These are phyloP conservation scores for Eubucco bourcierii DNA, from an alignment of 2,113 vertebrate genomes.

Conservation along the genomic window DNA sequence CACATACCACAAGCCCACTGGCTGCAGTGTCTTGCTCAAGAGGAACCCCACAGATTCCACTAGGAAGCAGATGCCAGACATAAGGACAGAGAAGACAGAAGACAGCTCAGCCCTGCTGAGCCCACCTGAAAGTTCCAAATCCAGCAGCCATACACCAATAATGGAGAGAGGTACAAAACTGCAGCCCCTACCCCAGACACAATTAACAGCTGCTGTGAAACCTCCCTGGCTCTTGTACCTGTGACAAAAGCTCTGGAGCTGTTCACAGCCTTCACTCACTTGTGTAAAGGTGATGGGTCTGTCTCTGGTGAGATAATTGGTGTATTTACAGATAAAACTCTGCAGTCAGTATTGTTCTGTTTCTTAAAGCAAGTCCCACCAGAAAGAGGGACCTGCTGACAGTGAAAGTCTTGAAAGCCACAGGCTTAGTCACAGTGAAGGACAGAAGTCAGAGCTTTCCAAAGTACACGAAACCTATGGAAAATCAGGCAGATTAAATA, in stretches of 20 bases:
- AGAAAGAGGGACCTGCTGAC: background rate
- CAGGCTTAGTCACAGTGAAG: background rate
- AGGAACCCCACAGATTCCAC: background rate
- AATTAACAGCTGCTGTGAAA: background rate
- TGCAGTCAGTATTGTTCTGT: constrained; percentile 74
- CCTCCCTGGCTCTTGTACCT: background rate
- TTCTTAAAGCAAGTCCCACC: too few relatives aligned
- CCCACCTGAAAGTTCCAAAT: background rate
- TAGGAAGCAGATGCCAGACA: background rate
- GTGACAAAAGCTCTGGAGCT: background rate
- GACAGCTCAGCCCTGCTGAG: background rate
- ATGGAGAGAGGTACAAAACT: background rate
- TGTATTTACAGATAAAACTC: constrained; percentile 95
- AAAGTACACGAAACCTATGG: background rate
- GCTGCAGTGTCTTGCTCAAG: background rate
- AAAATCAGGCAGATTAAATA: background rate
- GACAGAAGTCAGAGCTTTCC: background rate
- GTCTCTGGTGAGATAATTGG: constrained; percentile 86
- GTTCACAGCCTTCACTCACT: constrained; percentile 68
- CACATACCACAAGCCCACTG: background rate
- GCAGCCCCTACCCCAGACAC: background rate
- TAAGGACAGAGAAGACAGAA: background rate
- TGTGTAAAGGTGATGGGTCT: constrained; percentile 85
- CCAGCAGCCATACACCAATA: background rate
- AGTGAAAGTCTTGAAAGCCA: background rate